Conservation (phyloP, 2,888 invertebrate genomes). For the Rhogogaster chlorosoma region DNA sequence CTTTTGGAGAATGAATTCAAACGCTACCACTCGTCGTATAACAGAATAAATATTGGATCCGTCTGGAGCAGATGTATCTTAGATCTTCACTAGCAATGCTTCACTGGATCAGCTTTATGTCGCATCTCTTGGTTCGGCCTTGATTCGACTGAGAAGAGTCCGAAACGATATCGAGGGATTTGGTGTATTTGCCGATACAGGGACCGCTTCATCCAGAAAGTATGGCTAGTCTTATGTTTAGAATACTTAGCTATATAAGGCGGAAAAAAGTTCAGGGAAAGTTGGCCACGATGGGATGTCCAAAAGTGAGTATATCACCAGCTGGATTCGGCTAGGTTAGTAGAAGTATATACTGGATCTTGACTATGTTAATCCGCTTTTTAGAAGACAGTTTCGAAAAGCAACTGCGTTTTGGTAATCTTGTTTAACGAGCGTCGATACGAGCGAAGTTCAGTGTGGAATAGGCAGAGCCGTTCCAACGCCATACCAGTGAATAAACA, state of each 20-base stretch:
- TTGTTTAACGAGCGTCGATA: conserved; percentile 19
- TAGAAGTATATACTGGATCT: neutral
- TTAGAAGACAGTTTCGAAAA: conserved; percentile 1
- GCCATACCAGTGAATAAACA: conserved; percentile 3
- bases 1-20: neutral
- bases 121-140: conserved; percentile 7
- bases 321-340: conserved; percentile 5
- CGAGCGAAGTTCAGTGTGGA: neutral
- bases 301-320: neutral
- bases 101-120: conserved; percentile 31
- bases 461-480: neutral
- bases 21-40: conserved; percentile 1
- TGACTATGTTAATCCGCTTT: conserved; percentile 4
- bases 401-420: neutral
- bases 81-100: conserved; percentile 17
- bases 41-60: conserved; percentile 17
- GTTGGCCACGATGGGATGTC: neutral
- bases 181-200: conserved; percentile 24
- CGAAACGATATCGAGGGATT: conserved; percentile 41
- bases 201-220: conserved; percentile 18
- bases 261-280: conserved; percentile 7
- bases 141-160: conserved; percentile 20
- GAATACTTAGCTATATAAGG: conserved; percentile 24
- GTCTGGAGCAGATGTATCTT: neutral
- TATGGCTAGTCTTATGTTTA: neutral